Base-by-base conservation (phyloP, 2,113 vertebrate genomes). In the Rhabdomys dilectus region DNA sequence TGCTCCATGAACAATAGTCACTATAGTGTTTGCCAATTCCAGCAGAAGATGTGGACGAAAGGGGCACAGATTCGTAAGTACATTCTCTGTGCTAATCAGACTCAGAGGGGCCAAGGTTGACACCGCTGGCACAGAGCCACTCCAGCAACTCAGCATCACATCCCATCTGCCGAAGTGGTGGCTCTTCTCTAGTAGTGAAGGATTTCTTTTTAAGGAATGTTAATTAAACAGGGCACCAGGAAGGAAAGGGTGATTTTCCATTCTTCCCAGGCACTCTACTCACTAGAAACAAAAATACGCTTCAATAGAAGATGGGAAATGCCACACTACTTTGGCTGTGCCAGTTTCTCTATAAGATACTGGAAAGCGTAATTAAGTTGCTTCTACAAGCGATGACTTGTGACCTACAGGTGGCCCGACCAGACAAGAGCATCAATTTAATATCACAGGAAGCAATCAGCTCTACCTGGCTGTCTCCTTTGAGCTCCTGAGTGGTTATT, bases 381-480 rank as follows among this genome's bases (percentile, higher is more conserved):
- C 70, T 96, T 96, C 91, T 94, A 84, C 73, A 97, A 78, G 45
- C 60, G 68, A 45, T 72, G 68, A 66, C 89, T 97, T 92, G 60
- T 89, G 96, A 95, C 66, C 91, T 91, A 88, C 42, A 72, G 29
- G 72, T 95, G 70, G 62, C 85, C 82, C 62, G 75, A 95, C 66
- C 51, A 97, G 88, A 97, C 78, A 96, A 93, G 95, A 95, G 77
- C 77, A 95, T 96, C 89, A 91, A 85, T 92, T 96, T 94, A 93
- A 81, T 92, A 95, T 96, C 92, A 94, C 92, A 45, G 66, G 60
- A 97, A 94, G 48, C 92, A 62, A 96, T 96, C 76, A 80, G 24
- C 51, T 89, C 39, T 93, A 93, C 93, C 93, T 96, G 92, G 31
- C 48, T 92, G 42, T 97, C 66, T 95, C 77, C 95, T 80, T 72